Percentiles rank a stretch among this genome's conserved stretches.
phyloP scores from a whole-genome alignment of 37 sponge, comb jelly and placozoan genomes.

The Mnemiopsis leidyi region DNA sequence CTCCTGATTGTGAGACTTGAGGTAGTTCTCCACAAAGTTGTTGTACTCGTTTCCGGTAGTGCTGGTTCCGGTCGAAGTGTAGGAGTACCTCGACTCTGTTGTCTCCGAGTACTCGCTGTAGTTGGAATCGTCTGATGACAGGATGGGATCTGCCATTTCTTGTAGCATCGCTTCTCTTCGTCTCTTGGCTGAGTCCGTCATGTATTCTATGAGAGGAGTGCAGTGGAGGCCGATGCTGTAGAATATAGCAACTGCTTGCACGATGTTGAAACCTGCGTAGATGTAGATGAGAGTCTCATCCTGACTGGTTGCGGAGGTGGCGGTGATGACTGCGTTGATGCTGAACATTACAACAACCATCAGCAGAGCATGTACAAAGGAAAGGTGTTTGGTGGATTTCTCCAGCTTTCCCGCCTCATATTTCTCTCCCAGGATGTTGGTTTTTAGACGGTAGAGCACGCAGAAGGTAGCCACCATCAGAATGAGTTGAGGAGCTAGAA shows the following conservation, averaged over 20 bases:
- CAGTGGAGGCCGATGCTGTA: slow-evolving; percentile 5
- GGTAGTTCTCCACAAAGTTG: too few relatives aligned
- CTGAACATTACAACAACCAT: not conserved
- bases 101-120: not conserved
- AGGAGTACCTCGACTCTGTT: not conserved
- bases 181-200: not conserved
- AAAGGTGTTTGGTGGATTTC: not conserved
- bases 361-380: slow-evolving; percentile 21
- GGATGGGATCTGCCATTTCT: not conserved
- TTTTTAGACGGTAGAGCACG: not conserved
- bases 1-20: too few relatives aligned
- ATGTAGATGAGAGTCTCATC: not conserved
- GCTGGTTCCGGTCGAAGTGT: not conserved
- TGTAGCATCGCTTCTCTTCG: not conserved
- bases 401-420: not conserved
- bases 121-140: not conserved
- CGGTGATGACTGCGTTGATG: not conserved
- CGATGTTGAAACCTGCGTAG: not conserved
- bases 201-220: not conserved
- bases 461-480: not conserved
- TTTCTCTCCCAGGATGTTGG: not conserved
- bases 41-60: too few relatives aligned
- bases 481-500: not conserved
- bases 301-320: not conserved
- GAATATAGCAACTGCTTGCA: not conserved